Base-by-base conservation (phyloP, 2,888 invertebrate genomes). In the Pterobdella sp. region DNA sequence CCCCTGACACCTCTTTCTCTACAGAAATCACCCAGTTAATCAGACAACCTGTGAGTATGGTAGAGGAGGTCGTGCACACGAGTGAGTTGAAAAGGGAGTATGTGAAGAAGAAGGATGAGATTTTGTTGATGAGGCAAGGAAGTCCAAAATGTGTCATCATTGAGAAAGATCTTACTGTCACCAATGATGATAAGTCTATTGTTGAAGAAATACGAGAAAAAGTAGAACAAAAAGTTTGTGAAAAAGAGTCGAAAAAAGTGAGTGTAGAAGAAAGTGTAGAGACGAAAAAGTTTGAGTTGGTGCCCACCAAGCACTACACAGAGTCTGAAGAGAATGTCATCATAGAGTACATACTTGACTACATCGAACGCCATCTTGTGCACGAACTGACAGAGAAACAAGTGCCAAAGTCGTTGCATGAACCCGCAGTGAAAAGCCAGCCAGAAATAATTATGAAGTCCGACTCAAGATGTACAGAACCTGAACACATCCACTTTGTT, bases 361-460 rank as follows among this genome's bases (percentile, higher is more conserved):
- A 3, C 14, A 4, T 22, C 60, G 60, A 7, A 14, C n/a, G n/a
- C 4, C 7, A 56, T 14, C 3, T 22, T 4, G 4, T 26, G 4
- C 4, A 56, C 4, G 60, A 56, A 22, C 3, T 56, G 4, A 22
- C 18, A 26, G n/a, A 26, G 26, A 56, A 26, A 26, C n/a, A 56
- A 3, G n/a, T 56, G 14, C 26, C n/a, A 4, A 65, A 34, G 3
- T 34, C 4, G 3, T 18, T 32, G 4, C 65, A 32, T 32, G n/a
- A 65, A 32, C 65, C 65, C 14, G 35, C 34, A 14, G 52, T 63
- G 35, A n/a, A 63, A 63, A 31, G 32, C 35, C 56, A 71, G 34
- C n/a, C 37, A 35, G 18, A 34, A 56, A 34, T 35, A 34, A 63
- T 56, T 29, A n/a, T 35, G 35, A 71, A 29, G 71, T 65, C 65